Evolutionary conservation across 2,113 vertebrate genomes (phyloP).

Genomic region (Muntiacus muntjak): DNA sequence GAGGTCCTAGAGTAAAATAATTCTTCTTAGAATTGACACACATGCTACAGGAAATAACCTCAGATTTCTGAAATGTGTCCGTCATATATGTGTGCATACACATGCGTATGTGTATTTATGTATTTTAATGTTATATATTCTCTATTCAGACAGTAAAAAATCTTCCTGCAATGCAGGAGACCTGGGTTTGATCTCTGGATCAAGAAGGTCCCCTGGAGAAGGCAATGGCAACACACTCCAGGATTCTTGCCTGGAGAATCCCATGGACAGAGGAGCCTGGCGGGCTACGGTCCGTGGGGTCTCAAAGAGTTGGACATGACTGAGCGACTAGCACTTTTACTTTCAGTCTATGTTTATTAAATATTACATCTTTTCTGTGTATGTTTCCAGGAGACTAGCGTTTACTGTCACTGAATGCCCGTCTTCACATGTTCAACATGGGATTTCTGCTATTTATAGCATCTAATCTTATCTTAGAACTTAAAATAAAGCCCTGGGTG

Average conservation of each 20-base stretch:
- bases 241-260: background rate
- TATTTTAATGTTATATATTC: background rate
- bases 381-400: background rate
- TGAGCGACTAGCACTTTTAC: background rate
- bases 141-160: background rate
- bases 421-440: background rate
- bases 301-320: background rate
- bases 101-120: too few species aligned
- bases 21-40: background rate
- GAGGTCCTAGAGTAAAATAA: background rate
- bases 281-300: background rate
- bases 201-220: background rate
- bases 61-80: background rate
- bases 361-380: background rate
- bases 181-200: background rate
- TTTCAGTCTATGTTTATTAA: background rate
- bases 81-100: accelerated
- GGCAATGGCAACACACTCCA: background rate
- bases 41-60: accelerated
- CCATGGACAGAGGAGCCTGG: background rate
- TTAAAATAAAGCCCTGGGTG: background rate
- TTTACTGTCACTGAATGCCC: background rate
- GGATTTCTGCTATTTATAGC: slow-evolving; percentile 13
- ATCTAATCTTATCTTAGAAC: background rate
- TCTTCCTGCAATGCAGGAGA: background rate